Percentiles rank a stretch among this genome's conserved stretches.
These are phyloP conservation scores for Empidonax traillii DNA, from an alignment of 2,113 vertebrate species.

Conservation along the genomic window DNA sequence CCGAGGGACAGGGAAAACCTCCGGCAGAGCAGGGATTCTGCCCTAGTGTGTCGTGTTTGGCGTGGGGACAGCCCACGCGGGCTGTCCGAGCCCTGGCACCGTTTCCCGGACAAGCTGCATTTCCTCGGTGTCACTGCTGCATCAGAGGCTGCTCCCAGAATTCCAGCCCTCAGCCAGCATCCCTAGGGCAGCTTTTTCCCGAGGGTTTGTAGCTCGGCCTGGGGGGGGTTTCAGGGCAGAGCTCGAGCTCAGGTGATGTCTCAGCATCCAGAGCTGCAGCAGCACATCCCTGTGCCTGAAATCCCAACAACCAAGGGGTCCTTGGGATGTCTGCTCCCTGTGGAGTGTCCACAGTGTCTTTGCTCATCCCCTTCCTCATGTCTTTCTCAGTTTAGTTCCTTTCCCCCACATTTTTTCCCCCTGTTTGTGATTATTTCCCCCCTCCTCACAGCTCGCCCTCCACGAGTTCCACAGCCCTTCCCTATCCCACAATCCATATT, in stretches of 20 bases:
- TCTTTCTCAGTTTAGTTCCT: not conserved
- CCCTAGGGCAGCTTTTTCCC: no score
- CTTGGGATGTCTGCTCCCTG: fast-evolving
- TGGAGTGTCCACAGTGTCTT: fast-evolving
- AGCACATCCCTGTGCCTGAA: fast-evolving
- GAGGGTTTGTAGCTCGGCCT: not conserved
- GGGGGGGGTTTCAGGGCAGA: not conserved
- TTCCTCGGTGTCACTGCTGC: not conserved
- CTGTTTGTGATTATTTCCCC: not conserved
- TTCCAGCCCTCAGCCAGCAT: not conserved
- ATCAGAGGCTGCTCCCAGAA: not conserved
- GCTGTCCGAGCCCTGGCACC: not conserved
- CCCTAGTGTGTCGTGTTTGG: not conserved
- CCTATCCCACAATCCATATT: fast-evolving
- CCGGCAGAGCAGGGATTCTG: fast-evolving
- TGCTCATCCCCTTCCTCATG: fast-evolving
- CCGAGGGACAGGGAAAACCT: not conserved
- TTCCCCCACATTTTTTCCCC: not conserved
- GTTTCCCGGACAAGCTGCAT: fast-evolving
- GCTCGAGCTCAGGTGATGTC: not conserved
- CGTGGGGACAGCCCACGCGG: fast-evolving
- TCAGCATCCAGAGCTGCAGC: not conserved
- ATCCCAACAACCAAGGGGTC: not conserved
- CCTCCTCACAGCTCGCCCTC: not conserved
- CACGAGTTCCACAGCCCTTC: not conserved